Percentiles rank a stretch among this genome's conserved stretches.
Conservation (phyloP, 2,888 invertebrate species). For the Aelia acuminata region DNA sequence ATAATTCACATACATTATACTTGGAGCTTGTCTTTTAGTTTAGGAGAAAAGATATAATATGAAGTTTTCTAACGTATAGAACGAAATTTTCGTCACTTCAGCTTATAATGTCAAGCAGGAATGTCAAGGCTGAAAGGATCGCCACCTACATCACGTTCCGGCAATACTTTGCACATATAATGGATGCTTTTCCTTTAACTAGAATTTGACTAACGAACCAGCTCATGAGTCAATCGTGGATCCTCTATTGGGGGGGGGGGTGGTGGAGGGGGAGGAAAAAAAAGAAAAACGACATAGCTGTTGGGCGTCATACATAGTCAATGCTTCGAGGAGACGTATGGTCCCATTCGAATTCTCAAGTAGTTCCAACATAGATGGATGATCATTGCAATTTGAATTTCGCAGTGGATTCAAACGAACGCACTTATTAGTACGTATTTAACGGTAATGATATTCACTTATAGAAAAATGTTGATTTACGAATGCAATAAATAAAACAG, state of each 20-base stretch:
- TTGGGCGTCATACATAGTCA: slow-evolving; percentile 23
- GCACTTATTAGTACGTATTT: background rate
- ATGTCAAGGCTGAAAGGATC: background rate
- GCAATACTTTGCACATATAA: background rate
- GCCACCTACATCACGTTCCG: background rate
- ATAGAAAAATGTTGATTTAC: background rate
- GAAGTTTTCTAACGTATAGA: background rate
- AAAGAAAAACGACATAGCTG: background rate
- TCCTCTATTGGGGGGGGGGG: background rate
- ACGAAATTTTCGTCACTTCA: background rate
- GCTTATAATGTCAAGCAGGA: background rate
- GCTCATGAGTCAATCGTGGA: background rate
- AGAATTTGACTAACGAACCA: background rate
- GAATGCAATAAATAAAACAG: background rate
- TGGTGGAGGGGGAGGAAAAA: background rate
- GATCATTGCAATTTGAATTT: background rate
- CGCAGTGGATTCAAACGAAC: background rate
- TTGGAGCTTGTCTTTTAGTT: too few relatives aligned
- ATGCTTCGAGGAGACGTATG: background rate
- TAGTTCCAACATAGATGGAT: background rate
- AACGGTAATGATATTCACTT: background rate
- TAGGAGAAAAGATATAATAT: background rate
- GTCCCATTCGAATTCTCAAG: background rate
- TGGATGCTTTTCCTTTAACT: background rate
- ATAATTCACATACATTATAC: too few relatives aligned